These are phyloP conservation scores for Netelia virgata DNA, from an alignment of 2,888 invertebrate genomes.

Conservation along the genomic window DNA sequence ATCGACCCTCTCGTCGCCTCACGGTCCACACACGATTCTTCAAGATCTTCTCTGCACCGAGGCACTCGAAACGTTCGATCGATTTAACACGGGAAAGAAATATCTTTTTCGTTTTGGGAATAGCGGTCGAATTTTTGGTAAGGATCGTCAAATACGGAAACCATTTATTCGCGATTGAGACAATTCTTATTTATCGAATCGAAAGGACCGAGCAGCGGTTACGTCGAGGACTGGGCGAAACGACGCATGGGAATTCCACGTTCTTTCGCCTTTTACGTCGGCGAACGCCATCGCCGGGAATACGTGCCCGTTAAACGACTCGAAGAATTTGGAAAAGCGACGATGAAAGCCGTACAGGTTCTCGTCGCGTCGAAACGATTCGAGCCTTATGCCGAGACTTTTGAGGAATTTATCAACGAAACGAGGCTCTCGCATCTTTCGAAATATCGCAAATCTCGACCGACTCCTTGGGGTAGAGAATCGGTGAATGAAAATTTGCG, in stretches of 20 bases:
- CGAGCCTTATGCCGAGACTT: constrained; percentile 53
- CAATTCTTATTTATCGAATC: neutral
- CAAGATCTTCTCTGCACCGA: constrained; percentile 61
- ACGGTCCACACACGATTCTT: constrained; percentile 43
- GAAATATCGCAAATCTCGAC: constrained; percentile 13
- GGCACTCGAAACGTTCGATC: constrained; percentile 58
- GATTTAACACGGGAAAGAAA: constrained; percentile 41
- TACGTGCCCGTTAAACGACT: constrained; percentile 8
- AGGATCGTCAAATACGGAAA: neutral
- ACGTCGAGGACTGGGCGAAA: constrained; percentile 62
- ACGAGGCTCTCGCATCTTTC: neutral
- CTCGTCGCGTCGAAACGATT: constrained; percentile 50
- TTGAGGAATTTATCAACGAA: constrained; percentile 55
- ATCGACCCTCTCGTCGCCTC: constrained; percentile 33
- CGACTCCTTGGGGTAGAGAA: constrained; percentile 58
- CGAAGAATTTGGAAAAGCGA: constrained; percentile 54
- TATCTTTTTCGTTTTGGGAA: constrained; percentile 49
- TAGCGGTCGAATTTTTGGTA: constrained; percentile 60
- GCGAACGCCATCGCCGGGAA: neutral
- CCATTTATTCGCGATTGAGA: neutral
- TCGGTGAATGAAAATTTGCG: constrained; percentile 43
- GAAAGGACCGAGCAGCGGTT: constrained; percentile 56
- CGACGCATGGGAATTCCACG: constrained; percentile 61
- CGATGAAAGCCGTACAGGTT: constrained; percentile 48
- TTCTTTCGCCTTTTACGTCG: constrained; percentile 60